A percentile compares a stretch with the other conserved stretches of the same genome.
These are phyloP conservation scores for Drosophila austrosaltans DNA, from an alignment of 2,888 invertebrate genomes.

Conservation along the genomic window DNA sequence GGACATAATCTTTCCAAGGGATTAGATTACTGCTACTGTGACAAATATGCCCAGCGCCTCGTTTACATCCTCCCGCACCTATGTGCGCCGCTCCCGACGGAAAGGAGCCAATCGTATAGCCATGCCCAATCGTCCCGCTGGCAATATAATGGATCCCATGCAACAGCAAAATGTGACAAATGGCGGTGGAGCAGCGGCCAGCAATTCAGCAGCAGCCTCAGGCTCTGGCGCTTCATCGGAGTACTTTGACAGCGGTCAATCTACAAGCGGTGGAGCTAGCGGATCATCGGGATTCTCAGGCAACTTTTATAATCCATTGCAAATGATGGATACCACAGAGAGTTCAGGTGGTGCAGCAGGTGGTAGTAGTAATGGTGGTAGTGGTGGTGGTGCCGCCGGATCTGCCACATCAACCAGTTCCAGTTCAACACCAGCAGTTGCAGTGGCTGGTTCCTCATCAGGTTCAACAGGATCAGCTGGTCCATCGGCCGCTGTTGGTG, in stretches of 20 bases:
- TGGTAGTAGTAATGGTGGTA: slow-evolving; percentile 6
- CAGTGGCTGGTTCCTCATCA: slow-evolving; percentile 44
- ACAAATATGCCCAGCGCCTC: slow-evolving; percentile 95
- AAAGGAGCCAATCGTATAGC: slow-evolving; percentile 93
- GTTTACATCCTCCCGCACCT: slow-evolving; percentile 95
- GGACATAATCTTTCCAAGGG: slow-evolving; percentile 28
- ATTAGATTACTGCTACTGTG: neutral
- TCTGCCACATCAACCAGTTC: slow-evolving; percentile 22
- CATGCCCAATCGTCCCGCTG: slow-evolving; percentile 83
- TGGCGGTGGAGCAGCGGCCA: slow-evolving; percentile 32
- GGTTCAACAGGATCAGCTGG: slow-evolving; percentile 43
- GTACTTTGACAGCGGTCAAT: slow-evolving; percentile 67
- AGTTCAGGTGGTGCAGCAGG: slow-evolving; percentile 33
- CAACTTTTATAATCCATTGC: slow-evolving; percentile 57
- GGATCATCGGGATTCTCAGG: slow-evolving; percentile 30
- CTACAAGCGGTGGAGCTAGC: slow-evolving; percentile 50
- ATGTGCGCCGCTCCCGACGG: slow-evolving; percentile 95
- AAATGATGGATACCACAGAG: slow-evolving; percentile 72
- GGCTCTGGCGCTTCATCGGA: slow-evolving; percentile 51
- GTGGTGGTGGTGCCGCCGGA: slow-evolving; percentile 7
- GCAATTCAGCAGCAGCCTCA: slow-evolving; percentile 46
- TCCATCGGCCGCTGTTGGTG: slow-evolving; percentile 43
- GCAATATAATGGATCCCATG: slow-evolving; percentile 87
- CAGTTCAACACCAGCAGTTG: slow-evolving; percentile 49
- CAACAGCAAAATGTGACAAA: slow-evolving; percentile 85